Conservation (phyloP, 2,113 vertebrate genomes). For the Albula glossodonta region DNA sequence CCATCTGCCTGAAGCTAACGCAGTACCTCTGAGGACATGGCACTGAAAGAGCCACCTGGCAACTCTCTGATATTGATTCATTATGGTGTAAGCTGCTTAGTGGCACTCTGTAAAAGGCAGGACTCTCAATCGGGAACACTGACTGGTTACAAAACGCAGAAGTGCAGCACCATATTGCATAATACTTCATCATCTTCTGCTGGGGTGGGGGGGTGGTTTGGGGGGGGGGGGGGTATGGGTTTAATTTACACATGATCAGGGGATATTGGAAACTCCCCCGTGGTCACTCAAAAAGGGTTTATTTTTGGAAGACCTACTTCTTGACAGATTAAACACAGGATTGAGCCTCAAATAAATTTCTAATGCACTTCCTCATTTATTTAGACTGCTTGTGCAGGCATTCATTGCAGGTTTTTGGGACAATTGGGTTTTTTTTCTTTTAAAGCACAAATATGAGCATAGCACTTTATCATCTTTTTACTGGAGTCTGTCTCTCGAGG, state of each 20-base stretch:
- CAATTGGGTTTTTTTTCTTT: not conserved
- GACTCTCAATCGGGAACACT: not conserved
- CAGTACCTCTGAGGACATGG: not conserved
- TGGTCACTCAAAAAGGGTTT: not conserved
- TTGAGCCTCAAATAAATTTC: not conserved
- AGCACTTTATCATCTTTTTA: not conserved
- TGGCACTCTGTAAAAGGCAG: not conserved
- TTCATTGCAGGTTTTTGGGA: not conserved
- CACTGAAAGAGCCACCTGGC: not conserved
- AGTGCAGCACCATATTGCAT: not conserved
- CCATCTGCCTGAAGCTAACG: not conserved
- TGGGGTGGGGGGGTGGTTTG: not conserved
- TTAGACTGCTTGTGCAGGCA: not conserved
- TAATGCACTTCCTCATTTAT: not conserved
- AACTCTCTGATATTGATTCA: not conserved
- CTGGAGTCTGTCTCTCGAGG: not conserved
- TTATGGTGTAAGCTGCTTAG: not conserved
- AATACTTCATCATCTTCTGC: not conserved
- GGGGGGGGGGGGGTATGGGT: no score
- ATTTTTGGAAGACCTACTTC: not conserved
- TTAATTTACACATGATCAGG: not conserved
- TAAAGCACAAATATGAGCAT: not conserved
- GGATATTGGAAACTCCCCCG: not conserved
- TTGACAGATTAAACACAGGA: not conserved
- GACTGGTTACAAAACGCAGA: not conserved